Conservation (phyloP, 2,113 vertebrate species). For the Murina feae region DNA sequence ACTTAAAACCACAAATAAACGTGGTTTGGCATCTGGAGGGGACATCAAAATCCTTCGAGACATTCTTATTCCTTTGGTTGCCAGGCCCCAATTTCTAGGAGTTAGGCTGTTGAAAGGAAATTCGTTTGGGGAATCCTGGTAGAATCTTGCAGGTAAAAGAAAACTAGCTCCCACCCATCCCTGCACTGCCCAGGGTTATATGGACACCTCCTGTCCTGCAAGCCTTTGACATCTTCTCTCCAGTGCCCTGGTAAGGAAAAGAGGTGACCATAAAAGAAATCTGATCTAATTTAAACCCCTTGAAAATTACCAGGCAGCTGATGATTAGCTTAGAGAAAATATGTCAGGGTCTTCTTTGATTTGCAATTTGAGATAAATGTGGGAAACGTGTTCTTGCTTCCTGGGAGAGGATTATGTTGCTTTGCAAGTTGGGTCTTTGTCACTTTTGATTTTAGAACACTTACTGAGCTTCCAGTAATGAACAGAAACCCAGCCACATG, state of each 20-base stretch:
- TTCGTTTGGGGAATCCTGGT: neutral
- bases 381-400: conserved; percentile 27
- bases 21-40: neutral
- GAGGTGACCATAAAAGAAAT: neutral
- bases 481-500: neutral
- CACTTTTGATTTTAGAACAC: conserved; percentile 52
- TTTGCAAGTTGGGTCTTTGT: conserved; percentile 42
- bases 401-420: neutral
- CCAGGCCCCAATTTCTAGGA: neutral
- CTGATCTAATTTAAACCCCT: conserved; percentile 38
- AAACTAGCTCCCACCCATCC: neutral
- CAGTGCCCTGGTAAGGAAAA: neutral
- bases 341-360: neutral
- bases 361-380: conserved; percentile 34
- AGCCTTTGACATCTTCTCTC: neutral
- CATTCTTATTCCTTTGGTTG: neutral
- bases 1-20: neutral
- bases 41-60: neutral
- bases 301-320: conserved; percentile 7
- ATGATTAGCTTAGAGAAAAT: conserved; percentile 23
- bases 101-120: neutral
- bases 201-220: neutral
- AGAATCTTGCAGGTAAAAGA: neutral
- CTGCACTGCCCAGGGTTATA: neutral
- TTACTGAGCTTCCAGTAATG: neutral